These are phyloP conservation scores for Dynastes maya DNA, from an alignment of 2,888 invertebrate genomes.

Conservation along the genomic window DNA sequence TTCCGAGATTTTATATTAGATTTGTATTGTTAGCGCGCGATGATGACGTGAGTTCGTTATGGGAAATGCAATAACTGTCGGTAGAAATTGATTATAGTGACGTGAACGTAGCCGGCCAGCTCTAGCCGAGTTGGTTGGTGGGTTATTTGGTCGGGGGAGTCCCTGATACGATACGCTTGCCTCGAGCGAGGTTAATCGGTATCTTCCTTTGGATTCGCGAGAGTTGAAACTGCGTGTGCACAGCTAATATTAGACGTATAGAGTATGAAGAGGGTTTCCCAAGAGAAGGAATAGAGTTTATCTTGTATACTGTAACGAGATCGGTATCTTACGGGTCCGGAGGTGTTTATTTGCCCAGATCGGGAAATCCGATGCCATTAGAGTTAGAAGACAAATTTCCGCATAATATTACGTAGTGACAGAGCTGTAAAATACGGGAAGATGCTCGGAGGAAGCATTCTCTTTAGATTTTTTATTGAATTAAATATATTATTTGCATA, in stretches of 20 bases:
- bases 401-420: too few relatives aligned
- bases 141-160: too few relatives aligned
- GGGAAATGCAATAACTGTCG: constrained; percentile 57
- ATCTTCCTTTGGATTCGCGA: not conserved
- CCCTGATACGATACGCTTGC: not conserved
- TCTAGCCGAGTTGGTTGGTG: not conserved
- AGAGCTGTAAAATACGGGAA: not conserved
- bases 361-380: not conserved
- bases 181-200: not conserved
- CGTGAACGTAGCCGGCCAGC: not conserved
- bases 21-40: constrained; percentile 55
- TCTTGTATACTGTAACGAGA: not conserved
- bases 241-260: constrained; percentile 6
- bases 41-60: constrained; percentile 56
- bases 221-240: not conserved
- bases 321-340: not conserved
- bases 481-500: too few relatives aligned
- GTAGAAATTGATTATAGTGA: constrained; percentile 49
- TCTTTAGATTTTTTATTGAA: too few relatives aligned
- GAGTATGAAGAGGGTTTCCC: not conserved
- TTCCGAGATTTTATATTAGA: constrained; percentile 59
- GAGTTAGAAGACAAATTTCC: not conserved
- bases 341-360: constrained; percentile 7
- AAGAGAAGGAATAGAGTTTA: not conserved
- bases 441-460: too few relatives aligned